Percentiles rank a stretch among this genome's conserved stretches.
Evolutionary conservation across 2,888 invertebrate genomes (phyloP).

Genomic region (Saturnia japonica): DNA sequence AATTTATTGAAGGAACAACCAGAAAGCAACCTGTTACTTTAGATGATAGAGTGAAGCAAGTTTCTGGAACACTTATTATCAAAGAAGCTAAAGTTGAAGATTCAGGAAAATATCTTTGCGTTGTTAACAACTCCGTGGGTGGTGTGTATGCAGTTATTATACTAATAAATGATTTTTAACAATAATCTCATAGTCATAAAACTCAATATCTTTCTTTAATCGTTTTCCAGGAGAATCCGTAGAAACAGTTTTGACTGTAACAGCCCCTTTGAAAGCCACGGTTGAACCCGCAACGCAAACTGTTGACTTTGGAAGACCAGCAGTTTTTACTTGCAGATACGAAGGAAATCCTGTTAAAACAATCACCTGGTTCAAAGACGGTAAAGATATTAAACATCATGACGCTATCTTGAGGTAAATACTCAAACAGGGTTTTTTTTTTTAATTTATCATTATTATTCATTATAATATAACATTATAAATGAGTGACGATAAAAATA

Average conservation of each 20-base stretch:
- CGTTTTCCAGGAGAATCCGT: constrained; percentile 90
- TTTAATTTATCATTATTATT: too few species aligned
- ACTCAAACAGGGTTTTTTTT: background rate
- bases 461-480: too few species aligned
- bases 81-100: constrained; percentile 95
- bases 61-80: constrained; percentile 96
- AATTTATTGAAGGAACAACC: constrained; percentile 93
- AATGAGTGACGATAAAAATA: too few species aligned
- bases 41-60: constrained; percentile 94
- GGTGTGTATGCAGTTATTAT: constrained; percentile 59
- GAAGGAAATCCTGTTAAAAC: constrained; percentile 95
- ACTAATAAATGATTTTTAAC: background rate
- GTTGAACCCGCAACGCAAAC: constrained; percentile 96
- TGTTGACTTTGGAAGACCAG: constrained; percentile 95
- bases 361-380: constrained; percentile 96
- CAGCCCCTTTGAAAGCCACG: constrained; percentile 92
- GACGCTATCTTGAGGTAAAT: constrained; percentile 86
- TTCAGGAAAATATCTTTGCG: constrained; percentile 96
- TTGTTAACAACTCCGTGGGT: constrained; percentile 97
- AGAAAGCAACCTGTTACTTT: constrained; percentile 94
- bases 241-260: constrained; percentile 95
- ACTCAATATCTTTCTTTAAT: background rate
- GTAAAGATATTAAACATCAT: constrained; percentile 91
- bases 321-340: constrained; percentile 94
- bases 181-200: background rate